These are phyloP conservation scores for Phragmatobia fuliginosa DNA, from an alignment of 2,888 invertebrate genomes.

Conservation along the genomic window DNA sequence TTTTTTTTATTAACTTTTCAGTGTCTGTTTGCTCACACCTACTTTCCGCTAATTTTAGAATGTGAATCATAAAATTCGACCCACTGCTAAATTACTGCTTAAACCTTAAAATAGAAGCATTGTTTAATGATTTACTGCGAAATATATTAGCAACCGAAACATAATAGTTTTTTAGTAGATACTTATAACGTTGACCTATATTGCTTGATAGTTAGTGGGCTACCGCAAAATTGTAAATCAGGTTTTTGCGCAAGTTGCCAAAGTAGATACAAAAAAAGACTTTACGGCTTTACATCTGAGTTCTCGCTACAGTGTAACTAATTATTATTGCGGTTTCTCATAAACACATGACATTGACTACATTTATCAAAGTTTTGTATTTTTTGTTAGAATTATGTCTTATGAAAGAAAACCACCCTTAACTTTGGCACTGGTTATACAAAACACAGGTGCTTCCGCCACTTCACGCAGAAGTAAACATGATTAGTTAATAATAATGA, in stretches of 20 bases:
- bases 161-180: conserved; percentile 34
- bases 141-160: conserved; percentile 40
- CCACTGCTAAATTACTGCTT: conserved; percentile 38
- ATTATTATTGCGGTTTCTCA: conserved; percentile 31
- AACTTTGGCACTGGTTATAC: neutral
- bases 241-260: conserved; percentile 37
- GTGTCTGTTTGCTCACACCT: neutral
- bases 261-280: conserved; percentile 38
- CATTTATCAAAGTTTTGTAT: conserved; percentile 3
- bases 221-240: conserved; percentile 46
- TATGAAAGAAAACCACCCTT: neutral
- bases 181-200: conserved; percentile 44
- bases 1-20: neutral
- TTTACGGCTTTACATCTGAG: conserved; percentile 39
- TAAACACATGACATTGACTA: conserved; percentile 16
- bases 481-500: neutral
- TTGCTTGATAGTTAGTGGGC: conserved; percentile 34
- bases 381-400: neutral
- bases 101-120: conserved; percentile 53
- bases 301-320: conserved; percentile 34
- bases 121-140: conserved; percentile 53
- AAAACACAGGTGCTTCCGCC: neutral
- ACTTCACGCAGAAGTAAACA: neutral
- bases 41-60: neutral
- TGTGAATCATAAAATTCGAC: conserved; percentile 26